Evolutionary conservation across 2,797 vertebrate species (phyloP).

Genomic region (Eulemur coronatus): DNA sequence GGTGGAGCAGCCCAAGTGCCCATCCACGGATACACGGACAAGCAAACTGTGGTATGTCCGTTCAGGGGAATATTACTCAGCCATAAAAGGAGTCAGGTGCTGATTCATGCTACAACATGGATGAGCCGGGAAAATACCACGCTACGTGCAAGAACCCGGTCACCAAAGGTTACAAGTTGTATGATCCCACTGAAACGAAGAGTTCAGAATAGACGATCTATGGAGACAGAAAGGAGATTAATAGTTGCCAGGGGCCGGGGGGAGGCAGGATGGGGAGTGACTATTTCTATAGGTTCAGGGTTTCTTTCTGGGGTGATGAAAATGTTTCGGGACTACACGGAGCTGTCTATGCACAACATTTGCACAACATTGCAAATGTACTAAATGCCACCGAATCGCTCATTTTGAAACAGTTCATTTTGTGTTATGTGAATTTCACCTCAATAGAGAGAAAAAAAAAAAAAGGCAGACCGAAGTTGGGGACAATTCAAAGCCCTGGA

Average conservation of each 20-base stretch:
- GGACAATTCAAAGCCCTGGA: neutral
- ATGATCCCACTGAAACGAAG: neutral
- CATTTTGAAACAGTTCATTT: neutral
- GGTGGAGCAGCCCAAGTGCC: fast-evolving
- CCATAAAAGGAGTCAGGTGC: neutral
- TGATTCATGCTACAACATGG: fast-evolving
- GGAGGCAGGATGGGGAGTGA: no score
- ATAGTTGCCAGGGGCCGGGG: neutral
- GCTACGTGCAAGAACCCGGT: no score
- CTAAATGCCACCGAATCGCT: neutral
- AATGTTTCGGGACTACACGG: neutral
- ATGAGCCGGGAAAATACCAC: fast-evolving
- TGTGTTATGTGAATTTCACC: neutral
- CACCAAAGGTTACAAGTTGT: neutral
- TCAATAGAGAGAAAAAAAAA: neutral
- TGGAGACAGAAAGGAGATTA: neutral
- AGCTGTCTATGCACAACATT: neutral
- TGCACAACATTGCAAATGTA: neutral
- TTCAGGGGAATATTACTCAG: fast-evolving
- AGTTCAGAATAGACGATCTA: neutral
- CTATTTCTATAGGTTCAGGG: neutral
- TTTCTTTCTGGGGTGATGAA: neutral
- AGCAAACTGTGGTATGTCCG: fast-evolving
- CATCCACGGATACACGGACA: fast-evolving
- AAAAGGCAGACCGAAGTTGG: neutral